These are phyloP conservation scores for Epizoanthus stellaris DNA, from an alignment of 92 coral and sea anemone species.

Conservation along the genomic window DNA sequence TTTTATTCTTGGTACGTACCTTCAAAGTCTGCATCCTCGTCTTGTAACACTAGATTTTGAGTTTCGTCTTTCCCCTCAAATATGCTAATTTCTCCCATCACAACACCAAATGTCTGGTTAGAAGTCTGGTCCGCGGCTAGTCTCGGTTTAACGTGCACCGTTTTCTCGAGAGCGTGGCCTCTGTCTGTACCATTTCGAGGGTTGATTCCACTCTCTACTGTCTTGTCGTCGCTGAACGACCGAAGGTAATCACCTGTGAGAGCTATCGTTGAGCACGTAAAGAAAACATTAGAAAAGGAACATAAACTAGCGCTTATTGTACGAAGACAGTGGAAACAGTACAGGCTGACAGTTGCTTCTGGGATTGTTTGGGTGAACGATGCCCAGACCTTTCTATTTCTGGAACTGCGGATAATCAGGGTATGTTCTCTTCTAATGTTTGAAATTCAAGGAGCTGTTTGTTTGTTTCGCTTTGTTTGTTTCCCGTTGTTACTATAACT, in stretches of 20 bases:
- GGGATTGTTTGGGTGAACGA: too few relatives aligned
- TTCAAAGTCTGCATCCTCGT: background rate
- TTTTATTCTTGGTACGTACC: background rate
- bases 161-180: background rate
- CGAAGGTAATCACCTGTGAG: background rate
- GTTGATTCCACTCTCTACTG: background rate
- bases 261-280: background rate
- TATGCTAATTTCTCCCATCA: background rate
- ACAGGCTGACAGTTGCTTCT: too few relatives aligned
- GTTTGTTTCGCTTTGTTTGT: too few relatives aligned
- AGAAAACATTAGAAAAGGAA: background rate
- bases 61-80: background rate
- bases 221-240: background rate
- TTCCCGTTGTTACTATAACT: too few relatives aligned
- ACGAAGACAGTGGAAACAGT: too few relatives aligned
- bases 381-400: too few relatives aligned
- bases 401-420: too few relatives aligned
- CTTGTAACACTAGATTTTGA: background rate
- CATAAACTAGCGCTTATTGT: too few relatives aligned
- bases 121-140: background rate
- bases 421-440: too few relatives aligned
- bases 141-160: background rate
- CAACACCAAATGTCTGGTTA: background rate
- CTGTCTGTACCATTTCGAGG: background rate
- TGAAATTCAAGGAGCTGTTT: too few relatives aligned